Conservation (phyloP, 2,797 vertebrate genomes). For the Rachycentron canadum region DNA sequence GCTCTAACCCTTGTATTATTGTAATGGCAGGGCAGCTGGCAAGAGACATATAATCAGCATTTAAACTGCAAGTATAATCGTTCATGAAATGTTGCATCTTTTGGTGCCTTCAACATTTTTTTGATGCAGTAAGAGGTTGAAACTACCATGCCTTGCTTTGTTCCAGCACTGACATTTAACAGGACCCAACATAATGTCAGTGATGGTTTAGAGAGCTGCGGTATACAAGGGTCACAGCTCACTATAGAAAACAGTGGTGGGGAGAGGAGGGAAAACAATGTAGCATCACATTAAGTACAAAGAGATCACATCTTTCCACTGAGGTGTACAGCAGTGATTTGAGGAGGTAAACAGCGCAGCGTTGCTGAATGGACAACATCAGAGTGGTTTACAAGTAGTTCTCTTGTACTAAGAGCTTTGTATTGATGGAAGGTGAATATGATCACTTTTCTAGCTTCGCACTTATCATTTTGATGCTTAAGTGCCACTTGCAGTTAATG, state of each 20-base stretch:
- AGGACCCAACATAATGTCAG: constrained; percentile 43
- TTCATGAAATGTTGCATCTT: not conserved
- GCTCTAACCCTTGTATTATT: not conserved
- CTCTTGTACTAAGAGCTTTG: constrained; percentile 24
- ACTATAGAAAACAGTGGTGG: constrained; percentile 28
- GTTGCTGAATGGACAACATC: constrained; percentile 33
- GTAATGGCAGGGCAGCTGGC: not conserved
- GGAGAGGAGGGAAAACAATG: not conserved
- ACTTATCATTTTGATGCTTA: constrained; percentile 17
- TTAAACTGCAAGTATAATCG: constrained; percentile 13
- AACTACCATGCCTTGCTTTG: constrained; percentile 3
- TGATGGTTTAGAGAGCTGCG: constrained; percentile 37
- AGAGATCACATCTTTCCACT: constrained; percentile 11
- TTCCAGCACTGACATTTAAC: constrained; percentile 52
- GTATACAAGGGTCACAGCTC: constrained; percentile 42
- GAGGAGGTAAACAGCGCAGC: constrained; percentile 37
- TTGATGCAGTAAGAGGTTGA: constrained; percentile 24
- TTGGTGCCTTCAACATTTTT: constrained; percentile 14
- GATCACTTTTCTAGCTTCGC: constrained; percentile 3
- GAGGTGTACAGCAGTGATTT: constrained; percentile 56
- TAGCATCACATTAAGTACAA: constrained; percentile 21
- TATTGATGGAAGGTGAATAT: constrained; percentile 11
- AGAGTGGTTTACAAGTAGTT: constrained; percentile 32
- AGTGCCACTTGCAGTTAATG: constrained; percentile 14
- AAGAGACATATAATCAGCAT: not conserved